Evolutionary conservation across 2,888 invertebrate species (phyloP), one percentile per base, ranked within the genome.

Genomic region (Macaria liturata): DNA sequence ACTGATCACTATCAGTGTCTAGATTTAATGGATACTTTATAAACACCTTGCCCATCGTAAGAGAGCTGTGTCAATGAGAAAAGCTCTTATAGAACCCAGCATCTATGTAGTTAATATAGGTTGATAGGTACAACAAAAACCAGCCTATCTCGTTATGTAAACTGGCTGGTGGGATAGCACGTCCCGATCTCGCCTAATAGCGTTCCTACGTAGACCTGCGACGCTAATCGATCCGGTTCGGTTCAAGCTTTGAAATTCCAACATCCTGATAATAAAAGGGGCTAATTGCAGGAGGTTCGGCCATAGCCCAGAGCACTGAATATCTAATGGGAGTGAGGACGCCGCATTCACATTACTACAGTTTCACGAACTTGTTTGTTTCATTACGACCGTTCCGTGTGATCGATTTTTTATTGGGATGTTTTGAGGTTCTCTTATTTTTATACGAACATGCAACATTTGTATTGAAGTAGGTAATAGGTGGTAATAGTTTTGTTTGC

Each of bases 241-340:
- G 53, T 46, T 44, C 42, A 43, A 56, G 56, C 52, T 60, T 52
- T 45, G 44, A 37, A 57, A 61, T 46, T 46, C 45, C 50, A 39
- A 56, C 56, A 54, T 56, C 50, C 53, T 57, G 53, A 53, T 60
- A 55, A 55, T 58, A 61, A 51, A 51, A 57, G 48, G 54, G 61
- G 46, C 54, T 61, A 58, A 58, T 58, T 52, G 54, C 45, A 51
- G 46, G 31, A 54, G 57, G 46, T 51, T 34, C 34, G 48, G 51
- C 40, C 31, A n/a, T 39, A 45, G 50, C 54, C 51, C 47, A 44
- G 40, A 48, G 59, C 55, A n/a, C 42, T 52, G 51, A 52, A 59
- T 59, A 51, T 49, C 55, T 55, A 52, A 54, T 51, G 54, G 9
- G 50, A 49, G 32, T 52, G 30, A 34, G 44, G 40, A 37, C 44